Evolutionary conservation across 2,888 invertebrate species (phyloP), one percentile per base, ranked within the genome.

Genomic region (Tenthredo distinguenda): DNA sequence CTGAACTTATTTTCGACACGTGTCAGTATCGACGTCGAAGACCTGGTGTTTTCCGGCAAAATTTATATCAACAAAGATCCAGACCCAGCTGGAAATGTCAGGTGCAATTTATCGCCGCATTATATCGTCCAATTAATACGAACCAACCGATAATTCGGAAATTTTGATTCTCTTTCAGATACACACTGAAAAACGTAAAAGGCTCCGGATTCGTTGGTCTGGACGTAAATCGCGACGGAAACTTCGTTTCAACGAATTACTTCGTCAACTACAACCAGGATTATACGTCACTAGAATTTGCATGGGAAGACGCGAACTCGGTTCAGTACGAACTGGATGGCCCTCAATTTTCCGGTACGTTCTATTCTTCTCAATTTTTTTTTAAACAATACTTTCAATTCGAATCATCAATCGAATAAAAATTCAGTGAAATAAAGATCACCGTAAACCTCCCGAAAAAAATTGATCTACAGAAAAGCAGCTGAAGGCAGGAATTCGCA

Each of bases 181-280:
- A 26, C 18, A 50, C 50, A 10, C 15, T 47, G 43, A 76, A n/a
- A 76, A 76, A 76, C 18, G 47, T 76, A 10, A 76, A 26, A 76
- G 76, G 47, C 15, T 76, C 7, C 9, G 76, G 76, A 43, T 26
- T 21, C n/a, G 76, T 76, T 76, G 76, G 47, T 76, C 26, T 76
- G 1, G 26, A 21, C 26, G 2, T 47, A 7, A 15, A n/a, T 31
- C 3, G 10, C 18, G 37, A 43, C 6, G 76, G 47, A 12, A 76
- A 7, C 1, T 76, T 76, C 47, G 47, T 76, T 18, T 76, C 76
- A 1, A 76, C 76, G 0, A 76, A 76, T 47, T 76, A 76, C 47
- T 43, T 76, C 7, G 50, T 76, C 10, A 21, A 18, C 50, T 76
- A 47, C 76, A 76, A 26, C 37, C 47, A 76, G 12, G 76, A 47